Evolutionary conservation across 2,113 vertebrate genomes (phyloP).

Genomic region (Pluvianellus socialis): DNA sequence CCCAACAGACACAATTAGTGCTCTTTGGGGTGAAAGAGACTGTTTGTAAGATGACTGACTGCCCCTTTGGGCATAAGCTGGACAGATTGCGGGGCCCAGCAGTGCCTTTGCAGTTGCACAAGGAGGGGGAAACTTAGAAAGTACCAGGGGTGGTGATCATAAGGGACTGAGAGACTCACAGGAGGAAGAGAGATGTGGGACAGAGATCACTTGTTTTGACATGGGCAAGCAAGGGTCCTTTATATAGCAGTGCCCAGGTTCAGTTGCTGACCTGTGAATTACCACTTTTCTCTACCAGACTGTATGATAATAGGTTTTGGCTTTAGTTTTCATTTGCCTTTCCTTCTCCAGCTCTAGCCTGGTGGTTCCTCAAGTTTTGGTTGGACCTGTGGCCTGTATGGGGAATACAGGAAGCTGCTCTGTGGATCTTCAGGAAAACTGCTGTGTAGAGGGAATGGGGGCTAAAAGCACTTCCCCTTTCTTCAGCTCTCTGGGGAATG

Average conservation of each 20-base stretch:
- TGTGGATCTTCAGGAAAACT: background rate
- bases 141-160: background rate
- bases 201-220: background rate
- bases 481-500: background rate
- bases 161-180: background rate
- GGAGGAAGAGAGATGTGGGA: background rate
- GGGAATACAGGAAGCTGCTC: background rate
- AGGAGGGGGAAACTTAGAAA: background rate
- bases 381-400: background rate
- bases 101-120: background rate
- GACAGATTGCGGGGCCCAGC: background rate
- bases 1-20: background rate
- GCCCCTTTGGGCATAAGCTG: background rate
- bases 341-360: constrained; percentile 63
- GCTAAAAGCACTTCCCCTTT: background rate
- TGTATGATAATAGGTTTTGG: background rate
- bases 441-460: background rate
- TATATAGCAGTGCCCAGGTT: background rate
- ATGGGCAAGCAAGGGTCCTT: background rate
- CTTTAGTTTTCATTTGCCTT: background rate
- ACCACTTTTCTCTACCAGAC: background rate
- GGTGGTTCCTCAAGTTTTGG: background rate
- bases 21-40: background rate
- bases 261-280: background rate
- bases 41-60: background rate